phyloP scores from a whole-genome alignment of 1,140 invertebrate species.

The Drosophila tropicalis region DNA sequence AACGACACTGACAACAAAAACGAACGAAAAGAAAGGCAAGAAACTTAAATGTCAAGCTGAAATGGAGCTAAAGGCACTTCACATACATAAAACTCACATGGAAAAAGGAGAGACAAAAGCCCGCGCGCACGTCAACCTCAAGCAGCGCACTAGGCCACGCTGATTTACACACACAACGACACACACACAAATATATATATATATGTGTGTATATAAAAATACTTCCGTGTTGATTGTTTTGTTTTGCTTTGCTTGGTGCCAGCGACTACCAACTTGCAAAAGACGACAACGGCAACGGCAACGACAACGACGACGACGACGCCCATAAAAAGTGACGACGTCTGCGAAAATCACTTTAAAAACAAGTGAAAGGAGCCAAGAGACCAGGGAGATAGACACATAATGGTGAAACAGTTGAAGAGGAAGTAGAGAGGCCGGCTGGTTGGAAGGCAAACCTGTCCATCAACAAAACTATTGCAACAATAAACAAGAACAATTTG shows the following conservation, averaged over 20 bases:
- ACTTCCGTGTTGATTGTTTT: conserved; percentile 80
- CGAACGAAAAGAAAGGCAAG: conserved; percentile 30
- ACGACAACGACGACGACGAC: conserved; percentile 57
- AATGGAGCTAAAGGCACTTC: conserved; percentile 73
- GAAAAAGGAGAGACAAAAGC: conserved; percentile 55
- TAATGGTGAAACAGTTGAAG: conserved; percentile 5
- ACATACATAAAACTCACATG: conserved; percentile 72
- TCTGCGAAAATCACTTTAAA: conserved; percentile 75
- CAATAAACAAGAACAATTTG: conserved; percentile 81
- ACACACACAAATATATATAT: conserved; percentile 31
- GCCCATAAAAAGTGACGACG: conserved; percentile 75
- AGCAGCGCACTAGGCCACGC: conserved; percentile 77
- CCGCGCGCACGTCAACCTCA: conserved; percentile 69
- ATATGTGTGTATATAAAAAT: conserved; percentile 50
- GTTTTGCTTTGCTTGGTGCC: conserved; percentile 60
- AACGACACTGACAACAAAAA: conserved; percentile 24
- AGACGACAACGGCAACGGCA: conserved; percentile 42
- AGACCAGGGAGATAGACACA: background rate
- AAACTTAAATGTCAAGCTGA: conserved; percentile 75
- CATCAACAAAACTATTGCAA: conserved; percentile 80
- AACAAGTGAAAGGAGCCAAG: conserved; percentile 69
- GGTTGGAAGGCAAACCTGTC: conserved; percentile 64
- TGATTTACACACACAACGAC: conserved; percentile 59
- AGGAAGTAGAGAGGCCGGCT: conserved; percentile 18
- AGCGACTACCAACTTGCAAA: conserved; percentile 29